A percentile compares a stretch with the other conserved stretches of the same genome.
Conservation (phyloP, 2,113 vertebrate genomes). For the Montifringilla adamsi region DNA sequence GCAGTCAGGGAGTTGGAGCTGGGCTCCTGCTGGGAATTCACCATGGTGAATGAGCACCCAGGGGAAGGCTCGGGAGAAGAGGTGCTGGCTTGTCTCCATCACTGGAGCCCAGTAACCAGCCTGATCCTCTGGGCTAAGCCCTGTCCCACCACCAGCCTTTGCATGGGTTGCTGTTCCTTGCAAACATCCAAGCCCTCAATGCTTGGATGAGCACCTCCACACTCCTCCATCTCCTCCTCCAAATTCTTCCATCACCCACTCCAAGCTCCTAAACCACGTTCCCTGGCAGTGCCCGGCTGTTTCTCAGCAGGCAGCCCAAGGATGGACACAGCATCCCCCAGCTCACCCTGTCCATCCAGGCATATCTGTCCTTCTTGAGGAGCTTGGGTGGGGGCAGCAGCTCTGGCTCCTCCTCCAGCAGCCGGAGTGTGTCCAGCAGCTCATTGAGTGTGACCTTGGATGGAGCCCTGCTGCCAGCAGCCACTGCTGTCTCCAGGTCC, state of each 20-base stretch:
- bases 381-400: constrained; percentile 68
- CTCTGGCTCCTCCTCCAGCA: constrained; percentile 87
- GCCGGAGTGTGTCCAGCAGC: constrained; percentile 86
- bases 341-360: constrained; percentile 84
- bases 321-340: neutral
- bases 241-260: neutral
- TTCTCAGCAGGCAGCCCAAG: neutral
- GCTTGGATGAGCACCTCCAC: neutral
- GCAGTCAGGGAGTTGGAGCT: constrained; percentile 85
- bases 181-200: neutral
- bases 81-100: neutral
- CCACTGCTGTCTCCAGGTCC: constrained; percentile 56
- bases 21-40: constrained; percentile 71
- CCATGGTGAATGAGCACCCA: neutral
- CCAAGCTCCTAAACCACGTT: neutral
- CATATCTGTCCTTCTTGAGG: constrained; percentile 78
- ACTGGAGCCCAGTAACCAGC: neutral
- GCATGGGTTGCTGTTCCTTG: neutral
- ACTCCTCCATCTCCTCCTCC: neutral
- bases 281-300: fast-evolving
- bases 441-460: constrained; percentile 84
- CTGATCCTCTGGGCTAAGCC: neutral
- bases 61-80: neutral
- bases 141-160: neutral
- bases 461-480: constrained; percentile 60